Conservation (phyloP, 2,113 vertebrate genomes). For the Ursus arctos region DNA sequence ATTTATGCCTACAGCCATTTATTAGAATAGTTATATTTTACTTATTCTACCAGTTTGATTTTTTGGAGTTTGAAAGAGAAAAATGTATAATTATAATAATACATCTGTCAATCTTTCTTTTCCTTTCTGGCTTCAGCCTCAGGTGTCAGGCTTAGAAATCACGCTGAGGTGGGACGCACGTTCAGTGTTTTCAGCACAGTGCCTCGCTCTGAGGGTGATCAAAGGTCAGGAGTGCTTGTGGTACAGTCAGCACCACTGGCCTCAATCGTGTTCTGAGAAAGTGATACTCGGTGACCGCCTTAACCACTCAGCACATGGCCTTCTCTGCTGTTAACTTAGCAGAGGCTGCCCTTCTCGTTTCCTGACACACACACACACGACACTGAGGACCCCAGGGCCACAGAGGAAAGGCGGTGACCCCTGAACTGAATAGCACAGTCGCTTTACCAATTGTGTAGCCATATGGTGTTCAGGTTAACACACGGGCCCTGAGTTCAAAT, state of each 20-base stretch:
- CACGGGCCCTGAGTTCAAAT: neutral
- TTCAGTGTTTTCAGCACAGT: rapidly evolving
- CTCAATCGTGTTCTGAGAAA: neutral
- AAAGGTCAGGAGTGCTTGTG: neutral
- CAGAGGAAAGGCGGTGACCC: neutral
- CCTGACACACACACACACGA: neutral
- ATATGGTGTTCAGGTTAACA: no score
- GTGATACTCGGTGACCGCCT: neutral
- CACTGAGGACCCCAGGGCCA: neutral
- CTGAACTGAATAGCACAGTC: neutral
- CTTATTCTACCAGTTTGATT: neutral
- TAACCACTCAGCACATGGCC: neutral
- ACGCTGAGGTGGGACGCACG: neutral
- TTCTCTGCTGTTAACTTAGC: neutral
- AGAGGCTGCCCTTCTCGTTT: neutral
- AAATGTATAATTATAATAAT: neutral
- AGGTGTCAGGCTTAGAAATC: neutral
- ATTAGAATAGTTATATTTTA: neutral
- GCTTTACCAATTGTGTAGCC: neutral
- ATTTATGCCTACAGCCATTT: neutral
- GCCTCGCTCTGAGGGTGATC: neutral
- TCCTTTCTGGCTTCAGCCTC: neutral
- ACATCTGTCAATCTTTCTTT: neutral
- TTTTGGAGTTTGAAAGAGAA: neutral
- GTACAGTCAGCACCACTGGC: neutral